These are phyloP conservation scores for Bellardia pandia DNA, from an alignment of 2,888 invertebrate species.

Conservation along the genomic window DNA sequence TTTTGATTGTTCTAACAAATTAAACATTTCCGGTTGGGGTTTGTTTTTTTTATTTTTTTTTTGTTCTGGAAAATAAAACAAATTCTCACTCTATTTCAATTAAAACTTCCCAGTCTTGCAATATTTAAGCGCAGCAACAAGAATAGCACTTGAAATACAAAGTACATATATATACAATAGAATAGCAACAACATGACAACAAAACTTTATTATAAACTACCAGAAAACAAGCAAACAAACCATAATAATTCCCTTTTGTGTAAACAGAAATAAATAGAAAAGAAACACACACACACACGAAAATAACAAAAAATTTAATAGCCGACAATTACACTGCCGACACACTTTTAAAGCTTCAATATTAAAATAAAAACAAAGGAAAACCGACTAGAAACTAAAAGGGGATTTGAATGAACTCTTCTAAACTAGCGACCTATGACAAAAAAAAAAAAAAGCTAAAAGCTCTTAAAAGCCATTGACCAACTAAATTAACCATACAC, in stretches of 20 bases:
- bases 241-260: slow-evolving; percentile 69
- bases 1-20: slow-evolving; percentile 47
- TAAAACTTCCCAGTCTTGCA: slow-evolving; percentile 29
- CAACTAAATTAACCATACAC: slow-evolving; percentile 48
- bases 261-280: slow-evolving; percentile 14
- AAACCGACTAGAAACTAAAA: background rate
- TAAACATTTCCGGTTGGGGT: slow-evolving; percentile 41
- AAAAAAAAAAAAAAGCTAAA: slow-evolving; percentile 38
- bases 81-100: slow-evolving; percentile 59
- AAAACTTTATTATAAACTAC: slow-evolving; percentile 52
- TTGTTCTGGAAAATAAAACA: slow-evolving; percentile 32
- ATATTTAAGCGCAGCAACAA: slow-evolving; percentile 14
- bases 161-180: slow-evolving; percentile 16
- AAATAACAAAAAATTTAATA: slow-evolving; percentile 36
- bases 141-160: slow-evolving; percentile 42
- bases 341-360: slow-evolving; percentile 70
- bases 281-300: slow-evolving; percentile 3
- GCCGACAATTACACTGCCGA: slow-evolving; percentile 58
- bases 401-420: background rate
- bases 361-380: background rate
- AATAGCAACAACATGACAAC: slow-evolving; percentile 37
- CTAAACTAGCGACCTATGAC: slow-evolving; percentile 58
- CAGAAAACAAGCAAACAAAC: slow-evolving; percentile 66
- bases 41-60: slow-evolving; percentile 1
- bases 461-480: slow-evolving; percentile 64